Conservation (phyloP, 2,113 vertebrate genomes). For the Cryptotis parvus region DNA sequence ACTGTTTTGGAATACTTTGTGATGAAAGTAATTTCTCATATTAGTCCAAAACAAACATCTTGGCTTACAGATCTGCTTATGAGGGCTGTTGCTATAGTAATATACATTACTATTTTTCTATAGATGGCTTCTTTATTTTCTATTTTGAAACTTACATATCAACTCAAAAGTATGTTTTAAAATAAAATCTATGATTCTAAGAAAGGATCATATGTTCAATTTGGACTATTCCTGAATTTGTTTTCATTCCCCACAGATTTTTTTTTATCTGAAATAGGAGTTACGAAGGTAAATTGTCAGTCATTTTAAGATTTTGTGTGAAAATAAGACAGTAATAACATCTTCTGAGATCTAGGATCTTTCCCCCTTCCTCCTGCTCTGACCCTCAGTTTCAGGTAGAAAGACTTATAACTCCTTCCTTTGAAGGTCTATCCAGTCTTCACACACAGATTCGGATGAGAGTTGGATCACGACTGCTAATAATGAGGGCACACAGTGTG, state of each 20-base stretch:
- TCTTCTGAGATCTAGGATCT: not conserved
- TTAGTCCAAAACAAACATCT: not conserved
- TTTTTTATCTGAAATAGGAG: not conserved
- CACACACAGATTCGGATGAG: accelerated
- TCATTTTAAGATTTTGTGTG: conserved; percentile 3
- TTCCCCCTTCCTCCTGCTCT: not conserved
- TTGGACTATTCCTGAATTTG: not conserved
- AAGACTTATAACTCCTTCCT: not conserved
- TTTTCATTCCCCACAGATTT: conserved; percentile 21
- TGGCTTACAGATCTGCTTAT: not conserved
- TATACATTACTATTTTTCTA: not conserved
- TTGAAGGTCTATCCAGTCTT: not conserved
- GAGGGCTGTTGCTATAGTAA: not conserved
- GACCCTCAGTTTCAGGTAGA: not conserved
- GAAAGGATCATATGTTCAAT: conserved; percentile 1
- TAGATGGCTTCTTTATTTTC: conserved; percentile 7
- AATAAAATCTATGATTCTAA: conserved; percentile 12
- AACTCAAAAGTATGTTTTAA: conserved; percentile 11
- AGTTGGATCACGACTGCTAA: not conserved
- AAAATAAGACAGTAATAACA: not conserved
- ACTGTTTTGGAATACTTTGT: not conserved
- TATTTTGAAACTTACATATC: conserved; percentile 16
- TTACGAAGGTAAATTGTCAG: not conserved
- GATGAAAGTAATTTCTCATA: conserved; percentile 35
- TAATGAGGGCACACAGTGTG: not conserved